Conservation (phyloP, 2,113 vertebrate genomes). For the Speoplatyrhinus poulsoni region DNA sequence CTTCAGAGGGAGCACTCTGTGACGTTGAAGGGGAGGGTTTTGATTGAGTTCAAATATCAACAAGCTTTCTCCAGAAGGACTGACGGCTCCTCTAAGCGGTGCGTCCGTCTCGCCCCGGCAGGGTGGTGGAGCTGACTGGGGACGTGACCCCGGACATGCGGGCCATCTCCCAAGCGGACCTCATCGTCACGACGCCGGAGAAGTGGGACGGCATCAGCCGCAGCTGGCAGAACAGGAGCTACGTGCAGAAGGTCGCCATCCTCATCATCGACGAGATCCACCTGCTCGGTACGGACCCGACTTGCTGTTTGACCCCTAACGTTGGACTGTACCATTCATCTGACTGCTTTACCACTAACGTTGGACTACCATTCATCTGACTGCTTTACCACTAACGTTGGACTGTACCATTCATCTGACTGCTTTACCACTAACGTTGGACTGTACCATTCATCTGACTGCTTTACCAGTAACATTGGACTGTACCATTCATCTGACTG, state of each 20-base stretch:
- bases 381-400: too few species aligned
- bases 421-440: not conserved
- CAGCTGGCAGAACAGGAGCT: constrained; percentile 97
- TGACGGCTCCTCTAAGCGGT: not conserved
- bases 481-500: too few species aligned
- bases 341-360: too few species aligned
- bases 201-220: constrained; percentile 98
- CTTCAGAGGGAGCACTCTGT: too few species aligned
- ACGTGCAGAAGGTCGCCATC: constrained; percentile 95
- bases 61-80: not conserved
- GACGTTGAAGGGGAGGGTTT: too few species aligned
- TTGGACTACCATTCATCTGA: too few species aligned
- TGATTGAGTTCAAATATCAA: too few species aligned
- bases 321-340: too few species aligned
- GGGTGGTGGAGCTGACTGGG: constrained; percentile 95
- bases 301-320: too few species aligned
- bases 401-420: not conserved
- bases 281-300: constrained; percentile 81
- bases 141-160: constrained; percentile 97
- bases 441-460: not conserved
- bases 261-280: constrained; percentile 99
- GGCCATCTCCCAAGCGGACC: constrained; percentile 91
- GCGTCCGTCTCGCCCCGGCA: constrained; percentile 43
- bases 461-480: too few species aligned
- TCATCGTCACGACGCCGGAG: constrained; percentile 97